Percentiles rank a stretch among this genome's conserved stretches.
phyloP scores from a whole-genome alignment of 2,888 invertebrate genomes.

The Amphimallon solstitiale region DNA sequence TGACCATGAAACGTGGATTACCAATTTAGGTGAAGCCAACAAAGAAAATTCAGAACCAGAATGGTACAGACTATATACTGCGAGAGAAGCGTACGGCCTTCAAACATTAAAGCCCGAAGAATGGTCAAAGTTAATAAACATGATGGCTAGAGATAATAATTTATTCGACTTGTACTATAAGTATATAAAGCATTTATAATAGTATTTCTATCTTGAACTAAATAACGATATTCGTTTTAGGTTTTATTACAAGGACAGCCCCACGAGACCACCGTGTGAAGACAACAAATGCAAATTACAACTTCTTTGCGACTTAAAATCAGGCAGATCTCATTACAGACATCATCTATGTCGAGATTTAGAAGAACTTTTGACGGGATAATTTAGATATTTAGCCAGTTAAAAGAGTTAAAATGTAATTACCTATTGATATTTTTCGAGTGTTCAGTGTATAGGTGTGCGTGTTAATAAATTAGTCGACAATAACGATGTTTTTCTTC shows the following conservation, averaged over 20 bases:
- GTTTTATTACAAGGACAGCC: constrained; percentile 89
- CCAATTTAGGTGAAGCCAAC: constrained; percentile 93
- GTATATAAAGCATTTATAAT: constrained; percentile 65
- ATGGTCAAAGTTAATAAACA: constrained; percentile 89
- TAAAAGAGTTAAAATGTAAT: no score
- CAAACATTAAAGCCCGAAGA: constrained; percentile 83
- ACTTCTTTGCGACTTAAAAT: constrained; percentile 85
- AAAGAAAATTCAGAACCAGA: constrained; percentile 71
- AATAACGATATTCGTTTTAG: constrained; percentile 63
- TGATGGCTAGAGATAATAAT: constrained; percentile 84
- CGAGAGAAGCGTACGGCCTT: constrained; percentile 85
- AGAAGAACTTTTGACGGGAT: constrained; percentile 66
- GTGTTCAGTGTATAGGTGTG: no score
- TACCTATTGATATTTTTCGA: no score
- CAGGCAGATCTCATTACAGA: constrained; percentile 85
- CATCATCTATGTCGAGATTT: constrained; percentile 82
- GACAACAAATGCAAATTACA: constrained; percentile 85
- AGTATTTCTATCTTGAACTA: neutral
- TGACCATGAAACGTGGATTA: constrained; percentile 95
- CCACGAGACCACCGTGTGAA: constrained; percentile 76
- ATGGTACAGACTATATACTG: constrained; percentile 89
- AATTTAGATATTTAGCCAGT: no score
- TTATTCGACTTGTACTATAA: constrained; percentile 89
- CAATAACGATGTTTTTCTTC: constrained; percentile 68
- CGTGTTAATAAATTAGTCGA: constrained; percentile 44